phyloP scores from a whole-genome alignment of 2,797 vertebrate genomes.

The Euthynnus affinis region DNA sequence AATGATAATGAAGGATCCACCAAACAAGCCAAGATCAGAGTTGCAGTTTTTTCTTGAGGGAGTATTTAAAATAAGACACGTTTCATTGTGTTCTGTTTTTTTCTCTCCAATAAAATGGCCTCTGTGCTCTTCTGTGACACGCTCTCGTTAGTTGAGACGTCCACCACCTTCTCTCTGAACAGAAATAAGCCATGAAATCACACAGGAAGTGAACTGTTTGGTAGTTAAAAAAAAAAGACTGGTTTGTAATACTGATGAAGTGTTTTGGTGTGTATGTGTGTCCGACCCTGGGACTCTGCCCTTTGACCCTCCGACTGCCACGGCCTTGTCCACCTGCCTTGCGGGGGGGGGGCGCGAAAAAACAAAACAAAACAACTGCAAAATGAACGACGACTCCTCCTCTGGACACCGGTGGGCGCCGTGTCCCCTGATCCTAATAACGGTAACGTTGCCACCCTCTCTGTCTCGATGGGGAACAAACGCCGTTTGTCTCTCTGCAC shows the following conservation, averaged over 20 bases:
- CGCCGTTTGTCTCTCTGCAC: constrained; percentile 59
- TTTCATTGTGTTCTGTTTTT: too few relatives aligned
- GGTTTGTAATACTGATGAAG: constrained; percentile 97
- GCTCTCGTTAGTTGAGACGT: too few relatives aligned
- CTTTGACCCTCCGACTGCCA: constrained; percentile 88
- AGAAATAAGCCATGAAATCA: too few relatives aligned
- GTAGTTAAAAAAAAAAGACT: background rate
- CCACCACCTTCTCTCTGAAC: too few relatives aligned
- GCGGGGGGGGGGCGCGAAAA: constrained; percentile 53
- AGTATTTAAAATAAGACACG: too few relatives aligned
- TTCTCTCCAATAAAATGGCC: too few relatives aligned
- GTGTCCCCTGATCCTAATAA: constrained; percentile 77
- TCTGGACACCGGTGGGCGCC: constrained; percentile 88
- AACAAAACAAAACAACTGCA: constrained; percentile 71
- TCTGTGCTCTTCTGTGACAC: too few relatives aligned
- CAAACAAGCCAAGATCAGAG: too few relatives aligned
- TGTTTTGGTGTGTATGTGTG: constrained; percentile 91
- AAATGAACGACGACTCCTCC: constrained; percentile 83
- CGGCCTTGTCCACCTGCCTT: constrained; percentile 87
- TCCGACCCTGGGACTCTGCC: constrained; percentile 88
- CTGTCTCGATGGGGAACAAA: constrained; percentile 75
- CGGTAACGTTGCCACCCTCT: constrained; percentile 82
- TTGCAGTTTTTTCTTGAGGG: too few relatives aligned
- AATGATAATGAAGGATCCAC: too few relatives aligned
- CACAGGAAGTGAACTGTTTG: too few relatives aligned